These are phyloP conservation scores for Allygus modestus DNA, from an alignment of 2,888 invertebrate genomes.

Conservation along the genomic window DNA sequence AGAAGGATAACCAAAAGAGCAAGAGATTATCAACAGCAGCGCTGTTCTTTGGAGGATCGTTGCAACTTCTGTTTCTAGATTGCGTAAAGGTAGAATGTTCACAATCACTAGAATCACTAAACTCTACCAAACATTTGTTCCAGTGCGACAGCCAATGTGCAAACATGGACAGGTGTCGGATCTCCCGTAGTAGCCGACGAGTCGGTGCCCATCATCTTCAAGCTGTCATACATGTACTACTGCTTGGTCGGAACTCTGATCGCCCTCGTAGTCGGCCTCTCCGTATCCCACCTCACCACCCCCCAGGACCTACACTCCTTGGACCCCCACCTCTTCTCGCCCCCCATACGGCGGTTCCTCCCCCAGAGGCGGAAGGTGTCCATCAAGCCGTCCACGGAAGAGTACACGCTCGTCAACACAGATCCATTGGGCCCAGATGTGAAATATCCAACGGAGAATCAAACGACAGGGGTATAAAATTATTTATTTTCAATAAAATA, in stretches of 20 bases:
- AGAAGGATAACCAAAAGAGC: too few species aligned
- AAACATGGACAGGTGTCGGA: conserved; percentile 59
- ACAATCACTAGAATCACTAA: too few species aligned
- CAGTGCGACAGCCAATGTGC: conserved; percentile 15
- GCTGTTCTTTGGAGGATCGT: too few species aligned
- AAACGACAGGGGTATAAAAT: background rate
- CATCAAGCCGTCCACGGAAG: conserved; percentile 2
- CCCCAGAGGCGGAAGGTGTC: background rate
- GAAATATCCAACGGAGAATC: background rate
- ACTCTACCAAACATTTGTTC: too few species aligned
- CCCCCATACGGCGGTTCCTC: conserved; percentile 55
- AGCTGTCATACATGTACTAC: conserved; percentile 86
- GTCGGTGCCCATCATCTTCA: conserved; percentile 58
- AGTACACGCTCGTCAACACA: conserved; percentile 36
- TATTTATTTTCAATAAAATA: background rate
- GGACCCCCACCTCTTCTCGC: conserved; percentile 63
- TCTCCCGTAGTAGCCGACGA: conserved; percentile 58
- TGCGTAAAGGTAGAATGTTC: too few species aligned
- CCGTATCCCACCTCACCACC: conserved; percentile 76
- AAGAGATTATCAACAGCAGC: too few species aligned
- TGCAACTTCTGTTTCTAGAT: too few species aligned
- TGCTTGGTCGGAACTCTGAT: conserved; percentile 83
- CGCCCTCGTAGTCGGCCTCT: conserved; percentile 80
- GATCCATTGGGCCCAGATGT: background rate
- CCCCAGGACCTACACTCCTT: conserved; percentile 57